Percentiles rank a stretch among this genome's conserved stretches.
Evolutionary conservation across 2,797 vertebrate species (phyloP).

Genomic region (Sciurus carolinensis): DNA sequence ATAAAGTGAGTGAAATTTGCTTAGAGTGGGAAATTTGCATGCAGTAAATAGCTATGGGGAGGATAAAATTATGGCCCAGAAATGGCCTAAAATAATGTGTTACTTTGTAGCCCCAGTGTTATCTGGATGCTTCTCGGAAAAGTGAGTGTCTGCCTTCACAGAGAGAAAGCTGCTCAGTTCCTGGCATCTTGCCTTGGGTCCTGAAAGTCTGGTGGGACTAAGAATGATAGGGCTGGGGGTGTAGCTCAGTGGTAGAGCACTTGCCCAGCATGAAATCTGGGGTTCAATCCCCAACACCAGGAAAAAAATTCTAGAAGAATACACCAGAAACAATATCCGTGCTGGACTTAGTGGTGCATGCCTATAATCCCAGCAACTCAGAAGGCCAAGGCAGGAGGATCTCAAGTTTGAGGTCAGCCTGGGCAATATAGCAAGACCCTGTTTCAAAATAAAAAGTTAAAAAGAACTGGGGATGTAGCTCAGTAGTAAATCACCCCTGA

Average conservation of each 20-base stretch:
- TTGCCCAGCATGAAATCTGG: not conserved
- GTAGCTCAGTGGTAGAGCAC: not conserved
- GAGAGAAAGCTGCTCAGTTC: not conserved
- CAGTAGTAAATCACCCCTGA: too few relatives aligned
- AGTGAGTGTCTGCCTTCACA: slow-evolving; percentile 7
- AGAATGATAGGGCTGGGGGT: not conserved
- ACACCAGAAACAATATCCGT: not conserved
- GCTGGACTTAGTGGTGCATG: too few relatives aligned
- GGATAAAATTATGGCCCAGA: slow-evolving; percentile 76
- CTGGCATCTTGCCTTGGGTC: not conserved
- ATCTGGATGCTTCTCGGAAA: slow-evolving; percentile 66
- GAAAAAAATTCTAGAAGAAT: not conserved
- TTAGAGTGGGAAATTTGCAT: slow-evolving; percentile 78
- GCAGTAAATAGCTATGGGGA: slow-evolving; percentile 78
- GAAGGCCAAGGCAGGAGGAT: too few relatives aligned
- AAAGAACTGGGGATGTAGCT: too few relatives aligned
- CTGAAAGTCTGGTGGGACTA: not conserved
- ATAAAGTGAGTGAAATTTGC: slow-evolving; percentile 80
- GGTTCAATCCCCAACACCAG: not conserved
- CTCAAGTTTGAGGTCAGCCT: too few relatives aligned
- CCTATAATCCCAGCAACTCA: too few relatives aligned
- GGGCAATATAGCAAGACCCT: too few relatives aligned
- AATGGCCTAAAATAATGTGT: slow-evolving; percentile 79
- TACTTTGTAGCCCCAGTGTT: slow-evolving; percentile 65
- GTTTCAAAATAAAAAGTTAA: too few relatives aligned